Base-by-base conservation (phyloP, 2,888 invertebrate species). In the Pollenia griseotomentosa region DNA sequence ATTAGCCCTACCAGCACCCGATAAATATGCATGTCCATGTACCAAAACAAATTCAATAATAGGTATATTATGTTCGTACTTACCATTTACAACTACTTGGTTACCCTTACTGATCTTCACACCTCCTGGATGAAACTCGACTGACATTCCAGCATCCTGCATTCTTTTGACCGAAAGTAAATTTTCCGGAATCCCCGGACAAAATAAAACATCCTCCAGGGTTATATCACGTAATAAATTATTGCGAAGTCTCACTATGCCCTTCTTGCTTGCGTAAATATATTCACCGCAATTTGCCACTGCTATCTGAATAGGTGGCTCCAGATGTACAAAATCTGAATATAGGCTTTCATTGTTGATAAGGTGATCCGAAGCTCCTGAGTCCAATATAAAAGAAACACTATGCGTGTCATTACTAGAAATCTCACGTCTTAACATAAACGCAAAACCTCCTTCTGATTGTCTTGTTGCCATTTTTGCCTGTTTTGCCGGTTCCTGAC, bases 71-170 rank as follows among this genome's bases (percentile, higher is more conserved):
- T 83, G 33, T 42, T 42, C 33, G 75, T 55, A 81, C 51, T 42
- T 77, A 55, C 86, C 71, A 44, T 80, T 44, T 6, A 87, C 48
- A n/a, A 87, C 59, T 55, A 81, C 10, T 66, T 83, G 2, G 16
- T 63, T 91, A 81, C 89, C 80, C 80, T 90, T 88, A 63, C 89
- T 85, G 68, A 92, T 92, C 42, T 83, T 90, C 11, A 92, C 89
- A 23, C 77, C 88, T 86, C 81, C 88, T 86, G 86, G 53, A 77
- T 80, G 16, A 55, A n/a, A n/a, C n/a, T n/a, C n/a, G n/a, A n/a
- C n/a, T n/a, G n/a, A n/a, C n/a, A n/a, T n/a, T n/a, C n/a, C n/a
- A n/a, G n/a, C n/a, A n/a, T n/a, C n/a, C n/a, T 87, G 90, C 88
- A 92, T 90, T 63, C 83, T 88, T 19, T 19, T 19, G 2, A 86